A percentile compares a stretch with the other conserved stretches of the same genome.
These are phyloP conservation scores for Eucera pruinosa DNA, from an alignment of 2,888 invertebrate genomes.

Conservation along the genomic window DNA sequence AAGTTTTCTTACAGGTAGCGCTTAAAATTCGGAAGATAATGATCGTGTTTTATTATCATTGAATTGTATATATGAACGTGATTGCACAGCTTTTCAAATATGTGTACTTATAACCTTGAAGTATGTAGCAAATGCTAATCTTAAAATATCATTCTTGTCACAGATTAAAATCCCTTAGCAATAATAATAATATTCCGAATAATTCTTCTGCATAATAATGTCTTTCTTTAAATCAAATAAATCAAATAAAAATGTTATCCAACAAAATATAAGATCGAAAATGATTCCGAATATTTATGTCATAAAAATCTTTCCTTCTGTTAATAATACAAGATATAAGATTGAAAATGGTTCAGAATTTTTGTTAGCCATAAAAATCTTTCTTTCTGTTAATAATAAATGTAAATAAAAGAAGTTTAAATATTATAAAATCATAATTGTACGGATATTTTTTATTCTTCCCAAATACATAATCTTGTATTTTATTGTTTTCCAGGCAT, in stretches of 20 bases:
- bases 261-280: too few relatives aligned
- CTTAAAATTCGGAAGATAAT: constrained; percentile 59
- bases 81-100: constrained; percentile 79
- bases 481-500: constrained; percentile 84
- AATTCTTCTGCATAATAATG: background rate
- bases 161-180: constrained; percentile 20
- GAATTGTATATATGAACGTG: constrained; percentile 65
- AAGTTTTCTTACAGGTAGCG: constrained; percentile 46
- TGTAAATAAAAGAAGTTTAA: background rate
- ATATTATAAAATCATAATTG: background rate
- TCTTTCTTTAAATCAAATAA: background rate
- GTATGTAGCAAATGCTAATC: constrained; percentile 63
- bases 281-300: too few relatives aligned
- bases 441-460: constrained; percentile 10
- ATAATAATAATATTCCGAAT: background rate
- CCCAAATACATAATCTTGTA: constrained; percentile 16
- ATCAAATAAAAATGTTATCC: too few relatives aligned
- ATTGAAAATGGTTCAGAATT: background rate
- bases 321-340: background rate
- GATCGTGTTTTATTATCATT: constrained; percentile 62
- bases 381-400: background rate
- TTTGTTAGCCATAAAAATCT: background rate
- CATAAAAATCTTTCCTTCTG: too few relatives aligned
- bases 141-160: constrained; percentile 34
- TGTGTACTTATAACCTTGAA: constrained; percentile 71